Evolutionary conservation across 2,888 invertebrate species (phyloP), one percentile per base, ranked within the genome.

Genomic region (Drosophila merina): DNA sequence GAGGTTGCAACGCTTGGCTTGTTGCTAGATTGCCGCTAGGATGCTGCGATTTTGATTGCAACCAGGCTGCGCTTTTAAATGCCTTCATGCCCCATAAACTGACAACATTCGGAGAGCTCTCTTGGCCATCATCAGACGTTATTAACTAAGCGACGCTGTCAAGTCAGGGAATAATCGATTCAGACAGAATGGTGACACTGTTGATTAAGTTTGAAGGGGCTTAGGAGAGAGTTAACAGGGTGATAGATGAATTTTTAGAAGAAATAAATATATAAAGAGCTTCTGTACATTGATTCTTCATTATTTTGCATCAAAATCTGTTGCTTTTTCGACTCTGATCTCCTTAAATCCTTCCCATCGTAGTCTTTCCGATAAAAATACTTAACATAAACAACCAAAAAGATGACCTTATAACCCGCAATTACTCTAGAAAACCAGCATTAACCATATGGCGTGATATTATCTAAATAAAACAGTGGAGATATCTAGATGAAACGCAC

Each of bases 1-100:
- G 63, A 55, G 70, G 79, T 62, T 74, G 74, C 66, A 64, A 52
- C 58, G 57, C 52, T 49, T 57, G 45, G 57, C 45, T 71, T 72
- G 76, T 58, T 76, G 60, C 36, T 25, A 9, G 49, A 33, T 58
- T 44, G 54, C 33, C 33, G 42, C 58, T 44, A 26, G 36, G 48
- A 36, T 30, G 20, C 51, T 38, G 36, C 10, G 30, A 31, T 14
- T 55, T 30, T 4, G 75, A 78, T 78, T 84, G 84, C 81, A 84
- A 59, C 64, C 45, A 64, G 30, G 38, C 68, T 80, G 77, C 83
- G 80, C 80, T 77, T 76, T 74, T 68, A 72, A 82, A 72, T 84
- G 81, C 82, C 79, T 84, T 82, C 85, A 82, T 75, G 82, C 68
- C 75, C 77, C 82, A 85, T 82, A 82, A 82, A 77, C 77, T 48